These are phyloP conservation scores for Cepaea nemoralis DNA, from an alignment of 1,140 invertebrate species.

Conservation along the genomic window DNA sequence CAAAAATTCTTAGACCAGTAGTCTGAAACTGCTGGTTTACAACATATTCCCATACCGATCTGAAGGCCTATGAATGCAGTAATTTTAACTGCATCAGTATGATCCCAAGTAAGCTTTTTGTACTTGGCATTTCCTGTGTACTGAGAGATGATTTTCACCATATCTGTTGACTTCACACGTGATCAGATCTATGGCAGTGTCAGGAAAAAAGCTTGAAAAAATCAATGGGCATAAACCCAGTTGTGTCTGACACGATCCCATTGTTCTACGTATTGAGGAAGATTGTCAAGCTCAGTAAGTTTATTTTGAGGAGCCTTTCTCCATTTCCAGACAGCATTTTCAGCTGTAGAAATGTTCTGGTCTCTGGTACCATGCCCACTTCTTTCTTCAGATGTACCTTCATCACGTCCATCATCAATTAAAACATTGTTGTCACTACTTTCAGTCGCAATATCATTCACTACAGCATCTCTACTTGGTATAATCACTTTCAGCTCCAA, in stretches of 20 bases:
- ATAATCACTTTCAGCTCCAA: neutral
- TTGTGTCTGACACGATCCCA: neutral
- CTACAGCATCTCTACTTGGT: too few species aligned
- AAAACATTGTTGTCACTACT: neutral
- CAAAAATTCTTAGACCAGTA: too few species aligned
- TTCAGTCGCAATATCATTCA: neutral
- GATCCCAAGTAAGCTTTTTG: neutral
- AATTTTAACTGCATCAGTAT: too few species aligned
- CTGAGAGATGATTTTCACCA: neutral
- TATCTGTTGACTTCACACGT: neutral
- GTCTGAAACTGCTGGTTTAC: slow-evolving; percentile 2
- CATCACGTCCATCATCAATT: neutral
- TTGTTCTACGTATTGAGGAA: neutral
- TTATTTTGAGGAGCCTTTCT: neutral
- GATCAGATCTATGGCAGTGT: slow-evolving; percentile 3
- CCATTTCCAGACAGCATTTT: neutral
- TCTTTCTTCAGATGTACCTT: neutral
- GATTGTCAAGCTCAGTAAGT: neutral
- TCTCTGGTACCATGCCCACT: neutral
- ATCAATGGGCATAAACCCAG: neutral
- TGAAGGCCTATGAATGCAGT: neutral
- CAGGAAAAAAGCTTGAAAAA: neutral
- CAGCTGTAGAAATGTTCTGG: neutral
- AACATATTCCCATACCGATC: neutral
- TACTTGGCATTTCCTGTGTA: neutral